phyloP scores from a whole-genome alignment of 1,140 invertebrate genomes.

The Drosophila ananassae region DNA sequence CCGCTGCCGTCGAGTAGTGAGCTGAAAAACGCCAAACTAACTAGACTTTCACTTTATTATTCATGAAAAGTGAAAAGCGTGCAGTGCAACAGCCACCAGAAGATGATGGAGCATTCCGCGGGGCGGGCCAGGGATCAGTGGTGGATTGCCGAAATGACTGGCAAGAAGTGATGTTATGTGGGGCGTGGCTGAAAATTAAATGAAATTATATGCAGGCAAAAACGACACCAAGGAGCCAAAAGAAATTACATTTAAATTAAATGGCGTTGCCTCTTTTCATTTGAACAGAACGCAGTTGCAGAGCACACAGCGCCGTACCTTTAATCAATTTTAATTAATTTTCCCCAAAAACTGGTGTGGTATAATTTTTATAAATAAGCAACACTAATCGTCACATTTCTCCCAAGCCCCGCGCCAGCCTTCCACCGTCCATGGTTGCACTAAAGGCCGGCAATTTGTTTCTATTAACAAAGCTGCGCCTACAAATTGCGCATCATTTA shows the following conservation, averaged over 20 bases:
- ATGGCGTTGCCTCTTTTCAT: slow-evolving; percentile 23
- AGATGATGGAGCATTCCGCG: slow-evolving; percentile 31
- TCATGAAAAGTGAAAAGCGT: slow-evolving; percentile 81
- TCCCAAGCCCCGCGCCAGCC: not conserved
- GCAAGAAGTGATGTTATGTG: slow-evolving; percentile 68
- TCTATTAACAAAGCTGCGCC: slow-evolving; percentile 80
- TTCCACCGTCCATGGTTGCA: slow-evolving; percentile 8
- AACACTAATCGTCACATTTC: slow-evolving; percentile 68
- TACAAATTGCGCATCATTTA: slow-evolving; percentile 78
- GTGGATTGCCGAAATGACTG: slow-evolving; percentile 77
- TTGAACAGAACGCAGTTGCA: slow-evolving; percentile 1
- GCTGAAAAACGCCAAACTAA: slow-evolving; percentile 72
- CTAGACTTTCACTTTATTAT: slow-evolving; percentile 83
- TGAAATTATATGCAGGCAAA: slow-evolving; percentile 73
- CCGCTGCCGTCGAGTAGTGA: slow-evolving; percentile 40
- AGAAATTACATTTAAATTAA: slow-evolving; percentile 61
- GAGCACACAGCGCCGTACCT: slow-evolving; percentile 19
- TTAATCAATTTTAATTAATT: slow-evolving; percentile 80
- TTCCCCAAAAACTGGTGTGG: slow-evolving; percentile 31
- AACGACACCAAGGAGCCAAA: not conserved
- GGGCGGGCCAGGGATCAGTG: slow-evolving; percentile 22
- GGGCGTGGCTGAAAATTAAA: slow-evolving; percentile 73
- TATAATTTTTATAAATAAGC: slow-evolving; percentile 78
- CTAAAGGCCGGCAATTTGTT: slow-evolving; percentile 73
- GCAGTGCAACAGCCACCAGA: slow-evolving; percentile 56